These are phyloP conservation scores for Tarsius wallacei DNA, from an alignment of 2,797 vertebrate species.

Conservation along the genomic window DNA sequence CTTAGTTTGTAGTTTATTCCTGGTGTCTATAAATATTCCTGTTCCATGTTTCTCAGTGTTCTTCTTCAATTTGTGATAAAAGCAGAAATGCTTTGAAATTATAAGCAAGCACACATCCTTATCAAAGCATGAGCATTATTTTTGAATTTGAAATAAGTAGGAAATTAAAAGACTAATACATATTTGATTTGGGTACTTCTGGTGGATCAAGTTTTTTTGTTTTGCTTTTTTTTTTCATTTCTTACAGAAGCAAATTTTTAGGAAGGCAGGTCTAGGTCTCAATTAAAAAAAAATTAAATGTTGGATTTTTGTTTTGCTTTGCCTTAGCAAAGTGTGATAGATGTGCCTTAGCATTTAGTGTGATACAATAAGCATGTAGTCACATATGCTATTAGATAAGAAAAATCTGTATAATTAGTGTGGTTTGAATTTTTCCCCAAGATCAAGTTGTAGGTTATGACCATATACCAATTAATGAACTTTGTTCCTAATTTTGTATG, in stretches of 20 bases:
- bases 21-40: neutral
- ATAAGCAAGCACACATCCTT: neutral
- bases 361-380: neutral
- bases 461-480: neutral
- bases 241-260: constrained; percentile 16
- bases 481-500: neutral
- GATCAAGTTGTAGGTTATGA: constrained; percentile 13
- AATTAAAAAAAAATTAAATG: neutral
- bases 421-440: constrained; percentile 52
- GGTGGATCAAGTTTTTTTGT: neutral
- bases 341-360: neutral
- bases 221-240: neutral
- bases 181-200: neutral
- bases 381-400: neutral
- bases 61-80: neutral
- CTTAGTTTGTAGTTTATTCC: neutral
- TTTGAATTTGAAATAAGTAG: constrained; percentile 39
- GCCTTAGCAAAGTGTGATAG: neutral
- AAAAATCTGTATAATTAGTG: constrained; percentile 7
- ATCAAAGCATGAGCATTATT: neutral
- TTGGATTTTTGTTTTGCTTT: neutral
- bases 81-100: neutral
- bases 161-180: neutral
- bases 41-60: neutral
- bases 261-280: neutral